These are phyloP conservation scores for Carollia perspicillata DNA, from an alignment of 2,113 vertebrate species.

Conservation along the genomic window DNA sequence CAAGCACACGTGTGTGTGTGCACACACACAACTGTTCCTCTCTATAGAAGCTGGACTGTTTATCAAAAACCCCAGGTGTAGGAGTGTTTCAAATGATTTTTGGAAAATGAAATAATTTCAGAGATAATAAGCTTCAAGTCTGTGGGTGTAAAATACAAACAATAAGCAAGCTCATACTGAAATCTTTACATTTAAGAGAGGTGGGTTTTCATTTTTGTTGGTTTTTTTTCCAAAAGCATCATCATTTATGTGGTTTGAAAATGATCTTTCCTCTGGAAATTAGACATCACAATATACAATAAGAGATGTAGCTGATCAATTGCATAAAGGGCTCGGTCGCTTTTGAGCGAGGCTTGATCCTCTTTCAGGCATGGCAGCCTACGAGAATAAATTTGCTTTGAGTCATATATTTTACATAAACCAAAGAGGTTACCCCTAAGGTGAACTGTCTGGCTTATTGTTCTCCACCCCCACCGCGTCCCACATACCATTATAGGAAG, in stretches of 20 bases:
- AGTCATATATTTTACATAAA: slow-evolving; percentile 87
- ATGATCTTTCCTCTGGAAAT: slow-evolving; percentile 72
- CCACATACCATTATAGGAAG: slow-evolving; percentile 59
- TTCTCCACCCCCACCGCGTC: slow-evolving; percentile 74
- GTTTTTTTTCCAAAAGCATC: slow-evolving; percentile 53
- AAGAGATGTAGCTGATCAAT: slow-evolving; percentile 46
- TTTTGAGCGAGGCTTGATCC: slow-evolving; percentile 72
- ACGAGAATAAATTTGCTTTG: slow-evolving; percentile 80
- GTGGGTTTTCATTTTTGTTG: slow-evolving; percentile 45
- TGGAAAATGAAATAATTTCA: slow-evolving; percentile 73
- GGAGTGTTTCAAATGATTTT: slow-evolving; percentile 72
- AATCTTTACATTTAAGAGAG: slow-evolving; percentile 27
- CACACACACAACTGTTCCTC: not conserved
- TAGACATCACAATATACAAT: slow-evolving; percentile 32
- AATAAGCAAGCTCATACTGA: slow-evolving; percentile 42
- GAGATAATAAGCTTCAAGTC: slow-evolving; percentile 65
- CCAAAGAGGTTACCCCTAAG: slow-evolving; percentile 82
- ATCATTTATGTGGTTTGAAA: slow-evolving; percentile 67
- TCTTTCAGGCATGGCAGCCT: slow-evolving; percentile 77
- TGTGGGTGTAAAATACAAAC: slow-evolving; percentile 66
- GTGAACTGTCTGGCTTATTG: slow-evolving; percentile 78
- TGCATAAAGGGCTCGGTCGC: slow-evolving; percentile 68
- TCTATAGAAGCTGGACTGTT: slow-evolving; percentile 38
- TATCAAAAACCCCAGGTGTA: slow-evolving; percentile 65
- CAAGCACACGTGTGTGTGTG: not conserved